Base-by-base conservation (phyloP, 2,797 vertebrate species). In the Melanotaenia trifasciata region DNA sequence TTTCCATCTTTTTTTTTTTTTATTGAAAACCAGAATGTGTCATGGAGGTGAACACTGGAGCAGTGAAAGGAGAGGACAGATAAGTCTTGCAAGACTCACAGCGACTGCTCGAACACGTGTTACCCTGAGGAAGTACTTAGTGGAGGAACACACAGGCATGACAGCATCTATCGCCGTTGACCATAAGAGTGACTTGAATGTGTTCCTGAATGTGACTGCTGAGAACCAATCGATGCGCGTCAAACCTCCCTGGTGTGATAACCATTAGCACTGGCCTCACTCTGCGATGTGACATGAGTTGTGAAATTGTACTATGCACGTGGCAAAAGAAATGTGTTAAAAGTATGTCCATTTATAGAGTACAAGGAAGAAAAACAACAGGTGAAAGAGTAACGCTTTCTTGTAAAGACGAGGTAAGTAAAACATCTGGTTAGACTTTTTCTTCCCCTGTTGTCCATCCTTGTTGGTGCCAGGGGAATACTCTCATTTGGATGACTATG, bases 201-300 rank as follows among this genome's bases (percentile, higher is more conserved):
- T 53, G 60, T 71, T 74, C 62, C 71, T 72, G 28, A 72, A 72
- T 80, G 73, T 70, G 61, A 67, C 74, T 77, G 63, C 66, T 66
- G 69, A 57, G 62, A 75, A 70, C 51, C 79, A 87, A 90, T 87
- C 72, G 67, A 91, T 84, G 80, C 86, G 59, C 62, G 51, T 88
- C 87, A 85, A 75, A 80, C 67, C 78, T 75, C 80, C 81, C 84
- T 50, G 77, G 83, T 79, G 83, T 83, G 86, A 88, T 83, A 87
- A 80, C 88, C 87, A 90, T 92, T 92, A 90, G 85, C 78, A 8
- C 58, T 4, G 40, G 84, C 63, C 81, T 89, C 58, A 16, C 71
- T 36, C 56, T 63, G 75, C 75, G 79, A 84, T 74, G 81, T 79
- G 86, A 84, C 80, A 81, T 4, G 47, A 69, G 68, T 85, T 81